Evolutionary conservation across 2,113 vertebrate species (phyloP).

Genomic region (Pleuronectes platessa): DNA sequence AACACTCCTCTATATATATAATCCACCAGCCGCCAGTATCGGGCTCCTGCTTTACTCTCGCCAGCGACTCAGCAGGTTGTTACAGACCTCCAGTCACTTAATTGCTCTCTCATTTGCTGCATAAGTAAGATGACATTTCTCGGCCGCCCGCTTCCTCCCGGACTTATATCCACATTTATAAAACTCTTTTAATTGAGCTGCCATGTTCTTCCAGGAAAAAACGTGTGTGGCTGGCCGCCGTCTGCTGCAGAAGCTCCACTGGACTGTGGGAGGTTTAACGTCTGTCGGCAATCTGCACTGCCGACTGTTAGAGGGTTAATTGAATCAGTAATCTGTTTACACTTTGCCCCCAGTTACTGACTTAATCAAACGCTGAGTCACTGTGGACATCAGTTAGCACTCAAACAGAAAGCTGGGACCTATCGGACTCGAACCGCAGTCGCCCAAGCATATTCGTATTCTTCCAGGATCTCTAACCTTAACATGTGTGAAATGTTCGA

Average conservation of each 20-base stretch:
- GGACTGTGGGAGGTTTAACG: slow-evolving; percentile 30
- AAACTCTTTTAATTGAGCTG: slow-evolving; percentile 62
- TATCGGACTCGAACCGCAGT: background rate
- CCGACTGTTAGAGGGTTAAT: slow-evolving; percentile 60
- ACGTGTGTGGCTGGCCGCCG: background rate
- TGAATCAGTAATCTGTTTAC: slow-evolving; percentile 67
- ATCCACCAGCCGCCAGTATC: slow-evolving; percentile 18
- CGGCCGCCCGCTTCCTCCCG: slow-evolving; percentile 39
- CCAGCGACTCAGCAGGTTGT: slow-evolving; percentile 40
- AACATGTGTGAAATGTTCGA: background rate
- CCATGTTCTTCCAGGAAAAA: slow-evolving; percentile 27
- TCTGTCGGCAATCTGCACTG: slow-evolving; percentile 35
- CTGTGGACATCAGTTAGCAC: slow-evolving; percentile 8
- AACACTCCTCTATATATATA: slow-evolving; percentile 28
- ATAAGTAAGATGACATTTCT: slow-evolving; percentile 70
- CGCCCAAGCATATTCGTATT: background rate
- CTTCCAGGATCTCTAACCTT: background rate
- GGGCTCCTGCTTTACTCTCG: slow-evolving; percentile 36
- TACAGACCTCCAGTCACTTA: slow-evolving; percentile 48
- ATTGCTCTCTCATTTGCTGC: slow-evolving; percentile 54
- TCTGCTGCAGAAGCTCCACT: slow-evolving; percentile 9
- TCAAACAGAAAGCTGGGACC: background rate
- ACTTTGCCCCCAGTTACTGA: slow-evolving; percentile 68
- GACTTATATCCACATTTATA: slow-evolving; percentile 65
- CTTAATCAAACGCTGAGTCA: slow-evolving; percentile 61